Base-by-base conservation (phyloP, 2,888 invertebrate species). In the Agrochola lota region DNA sequence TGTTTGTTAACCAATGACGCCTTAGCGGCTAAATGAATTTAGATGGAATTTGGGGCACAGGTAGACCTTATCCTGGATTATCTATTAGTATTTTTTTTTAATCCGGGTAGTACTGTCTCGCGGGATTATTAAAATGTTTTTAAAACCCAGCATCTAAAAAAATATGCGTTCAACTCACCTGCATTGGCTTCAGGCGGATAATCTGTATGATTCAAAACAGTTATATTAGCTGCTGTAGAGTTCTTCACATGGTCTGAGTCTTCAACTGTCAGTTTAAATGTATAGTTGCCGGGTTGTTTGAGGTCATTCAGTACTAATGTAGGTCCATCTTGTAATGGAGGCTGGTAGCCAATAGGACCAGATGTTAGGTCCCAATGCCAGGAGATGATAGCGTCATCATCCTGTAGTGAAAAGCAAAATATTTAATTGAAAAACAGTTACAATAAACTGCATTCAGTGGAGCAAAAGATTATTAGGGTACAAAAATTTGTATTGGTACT, bases 101-200 rank as follows among this genome's bases (percentile, higher is more conserved):
- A 46, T 4, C 11, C 49, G 49, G 49, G 12, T 15, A 30, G 12
- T 49, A 5, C 5, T 49, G 23, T 30, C 5, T 2, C 4, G 35
- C 4, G 35, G 35, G 35, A 30, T 30, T 30, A 30, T 30, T 1
- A 30, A 30, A 30, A 30, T 30, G 30, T 30, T 30, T 30, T 30
- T 30, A 30, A 30, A 30, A 30, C 30, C 8, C 9, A 52, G 49
- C 8, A 23, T 23, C 2, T 30, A 46, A 59, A 46, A 15, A 17
- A 62, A 57, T 35, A 30, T 64, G 11, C 26, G 0, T 49, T 4
- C 64, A 72, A 71, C 70, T 83, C 91, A 97, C 97, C 98, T 68
- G 99, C 99, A 97, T 99, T 99, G 0, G 99, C 99, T 93, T 98
- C 99, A 0, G 99, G 99, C 0, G 99, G 99, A 95, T 99, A 99